phyloP scores from a whole-genome alignment of 2,888 invertebrate species.

The Copidosoma aretas region DNA sequence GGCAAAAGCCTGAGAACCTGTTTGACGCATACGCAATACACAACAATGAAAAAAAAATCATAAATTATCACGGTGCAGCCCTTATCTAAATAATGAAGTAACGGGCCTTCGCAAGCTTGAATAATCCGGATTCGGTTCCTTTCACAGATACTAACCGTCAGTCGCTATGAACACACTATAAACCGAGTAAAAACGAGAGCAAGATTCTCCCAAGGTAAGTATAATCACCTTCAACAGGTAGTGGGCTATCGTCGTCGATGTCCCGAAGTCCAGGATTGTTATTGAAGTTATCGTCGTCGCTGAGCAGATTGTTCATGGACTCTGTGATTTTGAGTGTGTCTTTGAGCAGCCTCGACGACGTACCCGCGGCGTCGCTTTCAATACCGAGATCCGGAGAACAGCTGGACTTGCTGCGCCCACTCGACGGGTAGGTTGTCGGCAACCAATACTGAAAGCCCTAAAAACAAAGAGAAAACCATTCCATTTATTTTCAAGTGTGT shows the following conservation, averaged over 20 bases:
- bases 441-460: slow-evolving; percentile 58
- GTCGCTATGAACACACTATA: background rate
- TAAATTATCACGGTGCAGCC: no score
- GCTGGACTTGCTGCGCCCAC: slow-evolving; percentile 58
- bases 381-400: slow-evolving; percentile 88
- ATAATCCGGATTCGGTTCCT: no score
- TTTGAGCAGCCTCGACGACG: slow-evolving; percentile 55
- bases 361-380: slow-evolving; percentile 72
- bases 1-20: no score
- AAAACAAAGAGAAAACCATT: slow-evolving; percentile 6
- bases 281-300: slow-evolving; percentile 55
- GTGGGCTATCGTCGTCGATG: slow-evolving; percentile 55
- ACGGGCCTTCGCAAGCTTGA: no score
- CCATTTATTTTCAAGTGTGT: background rate
- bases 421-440: slow-evolving; percentile 53
- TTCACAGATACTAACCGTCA: no score
- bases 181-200: background rate
- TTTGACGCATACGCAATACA: no score
- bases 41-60: slow-evolving; percentile 3
- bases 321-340: slow-evolving; percentile 60
- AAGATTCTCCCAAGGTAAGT: background rate
- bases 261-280: slow-evolving; percentile 46
- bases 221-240: slow-evolving; percentile 56
- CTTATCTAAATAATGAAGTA: no score
- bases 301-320: slow-evolving; percentile 60